These are phyloP conservation scores for Neotoxoptera formosana DNA, from an alignment of 1,140 invertebrate genomes.

Conservation along the genomic window DNA sequence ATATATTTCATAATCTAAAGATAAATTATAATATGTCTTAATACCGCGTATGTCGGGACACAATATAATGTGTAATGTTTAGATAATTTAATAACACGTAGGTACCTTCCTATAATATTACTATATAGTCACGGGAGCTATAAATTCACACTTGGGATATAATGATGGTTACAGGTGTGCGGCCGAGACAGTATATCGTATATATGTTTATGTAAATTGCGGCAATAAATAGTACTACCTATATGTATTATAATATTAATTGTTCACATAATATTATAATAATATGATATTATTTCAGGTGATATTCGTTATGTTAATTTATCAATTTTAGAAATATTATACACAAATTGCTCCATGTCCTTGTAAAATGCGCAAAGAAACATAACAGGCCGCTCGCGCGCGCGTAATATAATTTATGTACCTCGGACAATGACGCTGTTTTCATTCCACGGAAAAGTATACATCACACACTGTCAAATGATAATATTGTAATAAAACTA, in stretches of 20 bases:
- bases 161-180: neutral
- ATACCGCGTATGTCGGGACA: neutral
- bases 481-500: neutral
- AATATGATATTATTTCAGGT: neutral
- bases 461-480: neutral
- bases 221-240: neutral
- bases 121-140: neutral
- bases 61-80: neutral
- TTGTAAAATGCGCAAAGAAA: neutral
- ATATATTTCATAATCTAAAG: neutral
- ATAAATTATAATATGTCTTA: neutral
- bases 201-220: neutral
- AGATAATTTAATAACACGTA: neutral
- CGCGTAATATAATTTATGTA: slow-evolving; percentile 8
- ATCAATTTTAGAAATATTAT: slow-evolving; percentile 20
- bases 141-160: neutral
- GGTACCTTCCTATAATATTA: neutral
- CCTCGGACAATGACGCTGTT: neutral
- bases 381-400: neutral
- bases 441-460: neutral
- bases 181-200: neutral
- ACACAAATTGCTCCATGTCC: neutral
- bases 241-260: neutral
- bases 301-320: slow-evolving; percentile 7
- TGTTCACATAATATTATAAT: neutral